Base-by-base conservation (phyloP, 2,797 vertebrate species). In the Glossophaga mutica region DNA sequence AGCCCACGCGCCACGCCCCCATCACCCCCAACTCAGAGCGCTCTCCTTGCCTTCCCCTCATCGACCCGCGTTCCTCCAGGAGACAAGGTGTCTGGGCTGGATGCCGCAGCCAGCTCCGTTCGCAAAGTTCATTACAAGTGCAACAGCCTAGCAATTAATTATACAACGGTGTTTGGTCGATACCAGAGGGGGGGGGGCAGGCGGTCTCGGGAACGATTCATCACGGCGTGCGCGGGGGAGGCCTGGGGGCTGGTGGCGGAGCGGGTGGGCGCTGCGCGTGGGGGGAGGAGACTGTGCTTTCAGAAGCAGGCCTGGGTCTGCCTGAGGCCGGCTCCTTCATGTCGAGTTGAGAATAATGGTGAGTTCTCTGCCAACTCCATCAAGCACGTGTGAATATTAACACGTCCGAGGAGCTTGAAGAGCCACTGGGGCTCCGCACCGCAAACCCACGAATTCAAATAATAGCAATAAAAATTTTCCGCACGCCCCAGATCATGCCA, bases 211-310 rank as follows among this genome's bases (percentile, higher is more conserved):
- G 22, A n/a, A 21, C 48, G 1, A 34, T n/a, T 18, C 37, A 42
- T 52, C 46, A 32, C 3, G 15, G 24, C 1, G 3, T 1, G 4
- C 29, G 24, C 9, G 9, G 39, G 44, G 42, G 29, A 15, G 24
- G 3, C 11, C 7, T 0, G 12, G 11, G 21, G 6, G 2, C 11
- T 1, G 15, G 0, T 0, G 6, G 9, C 21, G 9, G 11, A 62
- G 22, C 2, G 19, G 44, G 9, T 1, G 21, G 42, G 39, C 6
- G 0, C 18, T 8, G n/a, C 10, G 3, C 9, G 3, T 32, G 55
- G 42, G 44, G 21, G 16, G 37, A 79, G 22, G 32, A 57, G 46
- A 29, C 3, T 3, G 2, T 46, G 15, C 5, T n/a, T 59, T 32
- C 16, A 7, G 14, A 74, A 22, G 14, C 9, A 67, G 62, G 5